These are phyloP conservation scores for Chlorodrepanis virens DNA, from an alignment of 2,113 vertebrate species.

Conservation along the genomic window DNA sequence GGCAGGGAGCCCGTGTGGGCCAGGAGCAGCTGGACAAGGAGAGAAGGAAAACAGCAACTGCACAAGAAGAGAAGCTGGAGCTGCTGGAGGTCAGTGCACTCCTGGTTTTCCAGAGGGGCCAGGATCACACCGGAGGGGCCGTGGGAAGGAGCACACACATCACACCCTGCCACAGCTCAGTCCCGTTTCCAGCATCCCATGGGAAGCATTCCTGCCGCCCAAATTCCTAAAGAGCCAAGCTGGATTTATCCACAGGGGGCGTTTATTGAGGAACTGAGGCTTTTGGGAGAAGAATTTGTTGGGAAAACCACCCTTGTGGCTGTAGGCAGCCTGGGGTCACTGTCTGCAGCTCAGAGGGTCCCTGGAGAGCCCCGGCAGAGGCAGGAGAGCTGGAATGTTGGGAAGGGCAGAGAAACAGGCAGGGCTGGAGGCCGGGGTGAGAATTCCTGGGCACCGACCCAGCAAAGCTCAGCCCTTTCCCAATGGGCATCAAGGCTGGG, in stretches of 20 bases:
- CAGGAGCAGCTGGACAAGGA: constrained; percentile 52
- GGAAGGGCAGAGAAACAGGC: neutral
- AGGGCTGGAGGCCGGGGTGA: neutral
- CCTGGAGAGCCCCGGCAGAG: neutral
- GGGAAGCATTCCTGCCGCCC: neutral
- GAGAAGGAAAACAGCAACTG: neutral
- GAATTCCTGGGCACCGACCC: accelerated
- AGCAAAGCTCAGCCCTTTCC: neutral
- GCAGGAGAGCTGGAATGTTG: neutral
- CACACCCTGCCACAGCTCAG: neutral
- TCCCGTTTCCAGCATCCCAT: neutral
- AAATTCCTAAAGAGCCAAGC: neutral
- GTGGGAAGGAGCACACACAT: neutral
- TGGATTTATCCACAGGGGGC: neutral
- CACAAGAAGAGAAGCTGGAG: constrained; percentile 65
- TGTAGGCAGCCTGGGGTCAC: neutral
- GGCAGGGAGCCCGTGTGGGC: neutral
- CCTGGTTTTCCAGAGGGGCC: accelerated
- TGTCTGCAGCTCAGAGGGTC: neutral
- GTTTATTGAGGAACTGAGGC: neutral
- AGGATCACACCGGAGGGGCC: accelerated
- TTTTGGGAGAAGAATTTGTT: neutral
- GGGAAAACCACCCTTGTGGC: neutral
- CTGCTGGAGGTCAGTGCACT: constrained; percentile 69
- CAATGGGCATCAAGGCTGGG: accelerated